phyloP scores from a whole-genome alignment of 2,888 invertebrate species.

The Pedicia rivosa region DNA sequence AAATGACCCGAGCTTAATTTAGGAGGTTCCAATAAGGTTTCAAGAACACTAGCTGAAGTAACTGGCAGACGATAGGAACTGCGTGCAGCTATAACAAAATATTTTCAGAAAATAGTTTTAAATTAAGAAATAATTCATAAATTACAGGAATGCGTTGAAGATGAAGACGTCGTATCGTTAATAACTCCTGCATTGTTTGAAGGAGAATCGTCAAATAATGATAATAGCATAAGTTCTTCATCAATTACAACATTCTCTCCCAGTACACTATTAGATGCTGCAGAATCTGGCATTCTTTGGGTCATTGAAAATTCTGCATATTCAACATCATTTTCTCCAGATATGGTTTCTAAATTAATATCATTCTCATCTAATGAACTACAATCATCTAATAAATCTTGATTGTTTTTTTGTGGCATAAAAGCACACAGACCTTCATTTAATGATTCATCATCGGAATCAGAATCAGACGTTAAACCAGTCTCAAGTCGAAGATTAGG shows the following conservation, averaged over 20 bases:
- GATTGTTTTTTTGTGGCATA: no score
- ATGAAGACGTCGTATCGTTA: constrained; percentile 5
- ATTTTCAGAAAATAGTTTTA: neutral
- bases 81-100: constrained; percentile 7
- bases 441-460: constrained; percentile 12
- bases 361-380: constrained; percentile 67
- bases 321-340: constrained; percentile 58
- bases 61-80: constrained; percentile 12
- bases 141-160: constrained; percentile 9
- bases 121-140: neutral
- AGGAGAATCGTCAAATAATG: constrained; percentile 31
- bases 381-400: constrained; percentile 38
- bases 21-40: constrained; percentile 16
- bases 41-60: constrained; percentile 14
- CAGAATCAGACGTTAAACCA: constrained; percentile 9
- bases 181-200: constrained; percentile 6
- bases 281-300: constrained; percentile 22
- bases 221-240: constrained; percentile 41
- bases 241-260: constrained; percentile 17
- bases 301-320: constrained; percentile 39
- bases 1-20: constrained; percentile 10
- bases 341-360: constrained; percentile 73
- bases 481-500: constrained; percentile 29
- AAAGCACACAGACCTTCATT: no score
- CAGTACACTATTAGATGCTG: neutral